A percentile compares a stretch with the other conserved stretches of the same genome.
These are phyloP conservation scores for Muntiacus reevesi DNA, from an alignment of 2,113 vertebrate genomes.

Conservation along the genomic window DNA sequence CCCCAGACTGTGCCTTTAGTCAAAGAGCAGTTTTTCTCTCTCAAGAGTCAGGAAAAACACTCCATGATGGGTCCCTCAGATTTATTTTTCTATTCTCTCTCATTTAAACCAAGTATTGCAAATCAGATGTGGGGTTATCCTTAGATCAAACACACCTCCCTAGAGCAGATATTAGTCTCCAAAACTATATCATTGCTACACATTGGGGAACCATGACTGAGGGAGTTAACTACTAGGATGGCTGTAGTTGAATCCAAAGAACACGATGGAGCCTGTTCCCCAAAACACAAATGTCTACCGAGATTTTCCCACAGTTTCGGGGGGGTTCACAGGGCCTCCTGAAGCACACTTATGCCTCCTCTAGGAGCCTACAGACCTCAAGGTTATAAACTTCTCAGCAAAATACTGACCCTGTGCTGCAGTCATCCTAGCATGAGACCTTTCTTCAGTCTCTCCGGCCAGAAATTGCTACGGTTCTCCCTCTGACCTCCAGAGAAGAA, in stretches of 20 bases:
- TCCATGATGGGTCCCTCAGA: neutral
- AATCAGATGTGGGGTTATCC: neutral
- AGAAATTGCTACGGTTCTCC: neutral
- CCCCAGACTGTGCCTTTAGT: neutral
- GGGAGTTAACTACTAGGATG: neutral
- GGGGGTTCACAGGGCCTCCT: neutral
- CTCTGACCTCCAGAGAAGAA: neutral
- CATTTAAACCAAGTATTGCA: neutral
- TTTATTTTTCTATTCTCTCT: neutral
- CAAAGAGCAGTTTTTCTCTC: neutral
- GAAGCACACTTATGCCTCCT: neutral
- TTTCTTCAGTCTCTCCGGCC: neutral
- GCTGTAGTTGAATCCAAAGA: neutral
- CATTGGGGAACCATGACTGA: neutral
- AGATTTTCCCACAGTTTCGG: neutral
- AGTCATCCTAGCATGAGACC: neutral
- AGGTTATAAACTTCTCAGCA: neutral
- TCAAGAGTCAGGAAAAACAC: neutral
- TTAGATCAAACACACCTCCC: neutral
- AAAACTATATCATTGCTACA: neutral
- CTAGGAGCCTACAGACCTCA: neutral
- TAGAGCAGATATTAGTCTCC: neutral
- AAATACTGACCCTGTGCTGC: neutral
- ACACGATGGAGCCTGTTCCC: neutral
- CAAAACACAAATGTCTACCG: neutral